Evolutionary conservation across 2,888 invertebrate species (phyloP).

Genomic region (Spisula solida): DNA sequence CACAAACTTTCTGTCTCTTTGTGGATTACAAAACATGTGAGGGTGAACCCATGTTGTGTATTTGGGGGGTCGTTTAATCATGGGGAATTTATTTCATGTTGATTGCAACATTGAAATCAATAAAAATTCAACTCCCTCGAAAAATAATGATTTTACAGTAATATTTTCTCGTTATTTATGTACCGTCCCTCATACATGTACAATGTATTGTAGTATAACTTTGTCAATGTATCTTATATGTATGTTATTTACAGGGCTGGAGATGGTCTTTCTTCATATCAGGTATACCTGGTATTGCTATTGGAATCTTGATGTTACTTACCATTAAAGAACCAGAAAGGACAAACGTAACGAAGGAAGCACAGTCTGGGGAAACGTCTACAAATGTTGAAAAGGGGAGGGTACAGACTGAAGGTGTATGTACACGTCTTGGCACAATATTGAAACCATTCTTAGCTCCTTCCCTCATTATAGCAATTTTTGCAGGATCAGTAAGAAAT

Average conservation of each 20-base stretch:
- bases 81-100: no score
- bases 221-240: background rate
- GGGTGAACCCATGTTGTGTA: no score
- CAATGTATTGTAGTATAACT: no score
- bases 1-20: no score
- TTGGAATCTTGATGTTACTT: constrained; percentile 85
- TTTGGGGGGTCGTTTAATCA: no score
- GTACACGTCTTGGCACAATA: constrained; percentile 50
- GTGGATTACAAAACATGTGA: no score
- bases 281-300: constrained; percentile 86
- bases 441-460: constrained; percentile 83
- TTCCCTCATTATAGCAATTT: constrained; percentile 85
- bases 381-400: background rate
- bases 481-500: constrained; percentile 87
- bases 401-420: background rate
- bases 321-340: constrained; percentile 86
- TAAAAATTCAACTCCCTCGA: no score
- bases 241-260: constrained; percentile 86
- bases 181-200: no score
- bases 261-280: constrained; percentile 87
- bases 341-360: constrained; percentile 56
- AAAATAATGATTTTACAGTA: no score
- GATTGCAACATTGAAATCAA: no score
- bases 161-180: no score
- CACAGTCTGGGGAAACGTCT: background rate